Evolutionary conservation across 35 echinoderm and acorn worm species (phyloP).

Genomic region (Strongylocentrotus purpuratus): DNA sequence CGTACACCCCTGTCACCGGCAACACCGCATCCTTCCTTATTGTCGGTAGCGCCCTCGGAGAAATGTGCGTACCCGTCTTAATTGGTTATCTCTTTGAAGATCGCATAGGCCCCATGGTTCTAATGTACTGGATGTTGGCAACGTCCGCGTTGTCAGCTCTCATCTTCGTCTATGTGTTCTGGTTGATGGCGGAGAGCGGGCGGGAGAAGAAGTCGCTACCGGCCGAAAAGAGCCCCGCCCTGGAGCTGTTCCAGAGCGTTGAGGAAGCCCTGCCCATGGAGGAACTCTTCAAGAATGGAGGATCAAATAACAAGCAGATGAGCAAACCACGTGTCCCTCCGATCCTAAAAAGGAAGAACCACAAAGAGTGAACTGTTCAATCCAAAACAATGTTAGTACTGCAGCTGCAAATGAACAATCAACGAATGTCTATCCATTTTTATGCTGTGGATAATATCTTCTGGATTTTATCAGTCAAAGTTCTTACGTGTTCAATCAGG

Average conservation of each 20-base stretch:
- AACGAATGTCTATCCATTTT: neutral
- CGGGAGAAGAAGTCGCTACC: conserved; percentile 6
- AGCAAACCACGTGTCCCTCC: conserved; percentile 38
- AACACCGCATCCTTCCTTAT: conserved; percentile 74
- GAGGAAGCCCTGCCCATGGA: conserved; percentile 42
- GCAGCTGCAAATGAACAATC: neutral
- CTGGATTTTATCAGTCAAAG: too few species aligned
- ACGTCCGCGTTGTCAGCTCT: neutral
- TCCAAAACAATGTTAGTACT: neutral
- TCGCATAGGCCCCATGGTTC: neutral
- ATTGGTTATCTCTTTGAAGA: conserved; percentile 63
- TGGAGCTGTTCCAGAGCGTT: conserved; percentile 4
- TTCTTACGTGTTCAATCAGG: too few species aligned
- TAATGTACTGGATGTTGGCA: conserved; percentile 62
- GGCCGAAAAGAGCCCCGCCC: neutral
- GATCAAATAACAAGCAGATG: conserved; percentile 31
- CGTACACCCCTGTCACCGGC: conserved; percentile 71
- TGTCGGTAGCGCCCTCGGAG: conserved; percentile 73
- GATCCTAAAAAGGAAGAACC: conserved; percentile 44
- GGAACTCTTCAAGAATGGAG: neutral
- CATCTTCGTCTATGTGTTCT: conserved; percentile 44
- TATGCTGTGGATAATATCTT: too few species aligned
- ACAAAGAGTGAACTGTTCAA: conserved; percentile 44
- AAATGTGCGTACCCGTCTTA: conserved; percentile 74
- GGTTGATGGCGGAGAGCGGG: conserved; percentile 37